These are phyloP conservation scores for Drosophila tripunctata DNA, from an alignment of 2,888 invertebrate species.

Conservation along the genomic window DNA sequence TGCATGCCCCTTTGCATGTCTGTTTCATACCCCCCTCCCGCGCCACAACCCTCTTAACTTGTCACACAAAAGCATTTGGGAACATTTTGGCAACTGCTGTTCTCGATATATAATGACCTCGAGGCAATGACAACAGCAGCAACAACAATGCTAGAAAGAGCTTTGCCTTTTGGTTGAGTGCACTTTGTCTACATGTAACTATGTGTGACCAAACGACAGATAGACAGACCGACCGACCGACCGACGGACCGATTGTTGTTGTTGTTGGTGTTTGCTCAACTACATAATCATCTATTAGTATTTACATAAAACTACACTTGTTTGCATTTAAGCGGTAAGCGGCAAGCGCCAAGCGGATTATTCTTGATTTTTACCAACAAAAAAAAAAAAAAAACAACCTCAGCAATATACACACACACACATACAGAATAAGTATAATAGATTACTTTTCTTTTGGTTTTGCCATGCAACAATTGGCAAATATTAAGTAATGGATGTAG, in stretches of 20 bases:
- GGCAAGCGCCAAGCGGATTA: constrained; percentile 74
- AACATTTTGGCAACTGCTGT: constrained; percentile 78
- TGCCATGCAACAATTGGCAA: constrained; percentile 21
- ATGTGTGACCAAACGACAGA: constrained; percentile 65
- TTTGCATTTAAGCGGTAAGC: constrained; percentile 70
- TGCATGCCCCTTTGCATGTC: constrained; percentile 7
- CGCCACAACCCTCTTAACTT: constrained; percentile 40
- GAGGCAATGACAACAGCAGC: constrained; percentile 65
- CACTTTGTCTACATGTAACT: constrained; percentile 75
- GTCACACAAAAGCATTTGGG: constrained; percentile 79
- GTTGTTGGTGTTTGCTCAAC: constrained; percentile 72
- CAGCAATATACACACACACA: constrained; percentile 2
- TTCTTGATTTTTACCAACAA: constrained; percentile 15
- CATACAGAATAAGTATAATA: constrained; percentile 7
- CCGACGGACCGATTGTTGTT: constrained; percentile 14
- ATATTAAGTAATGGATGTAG: constrained; percentile 27
- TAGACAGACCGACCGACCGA: background rate
- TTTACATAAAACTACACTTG: constrained; percentile 78
- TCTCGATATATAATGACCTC: constrained; percentile 81
- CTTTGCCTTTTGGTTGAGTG: constrained; percentile 69
- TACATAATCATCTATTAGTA: constrained; percentile 79
- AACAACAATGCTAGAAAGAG: constrained; percentile 49
- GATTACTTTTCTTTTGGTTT: constrained; percentile 27
- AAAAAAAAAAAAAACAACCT: background rate
- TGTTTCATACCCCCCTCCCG: background rate